Base-by-base conservation (phyloP, 2,888 invertebrate genomes). In the Meiosimyza platycephala region DNA sequence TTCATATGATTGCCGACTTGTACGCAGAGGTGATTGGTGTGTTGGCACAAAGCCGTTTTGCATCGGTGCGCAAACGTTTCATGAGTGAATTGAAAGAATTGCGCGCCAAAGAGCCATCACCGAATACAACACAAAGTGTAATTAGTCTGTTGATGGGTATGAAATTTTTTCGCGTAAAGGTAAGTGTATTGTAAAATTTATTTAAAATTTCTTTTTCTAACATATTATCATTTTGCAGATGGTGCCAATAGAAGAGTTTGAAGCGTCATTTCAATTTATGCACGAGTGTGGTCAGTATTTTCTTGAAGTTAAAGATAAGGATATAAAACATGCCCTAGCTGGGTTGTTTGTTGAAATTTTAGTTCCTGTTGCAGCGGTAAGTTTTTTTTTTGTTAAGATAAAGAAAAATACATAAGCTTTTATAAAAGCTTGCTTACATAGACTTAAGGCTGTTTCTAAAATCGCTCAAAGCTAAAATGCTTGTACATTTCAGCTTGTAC, bases 231-330 rank as follows among this genome's bases (percentile, higher is more conserved):
- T 1, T 68, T 78, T 78, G 6, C 55, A 84, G 92, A 99, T 99
- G 97, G 99, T 98, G 67, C 99, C 99, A 0, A 99, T 99, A 75
- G 98, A 99, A 88, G 99, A 99, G 88, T 99, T 99, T 87, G 99
- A 99, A 85, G 97, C 97, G 0, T 98, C 98, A 0, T 98, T 99
- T 85, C 96, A 97, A 88, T 99, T 99, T 85, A 93, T 99, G 89
- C 98, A 99, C 86, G 99, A 99, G 85, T 96, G 98, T 85, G 99
- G 97, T 2, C 96, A 96, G 84, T 99, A 98, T 89, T 99, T 99
- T 87, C 89, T 99, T 18, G 99, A 99, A 89, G 97, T 96, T 0
- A 98, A 98, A 84, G 98, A 99, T 83, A 96, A 98, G 86, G 99
- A 99, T 85, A 95, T 99, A 22, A 95, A 99, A 82, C 99, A 99